Conservation (phyloP, 2,113 vertebrate genomes). For the Aegithalos caudatus region DNA sequence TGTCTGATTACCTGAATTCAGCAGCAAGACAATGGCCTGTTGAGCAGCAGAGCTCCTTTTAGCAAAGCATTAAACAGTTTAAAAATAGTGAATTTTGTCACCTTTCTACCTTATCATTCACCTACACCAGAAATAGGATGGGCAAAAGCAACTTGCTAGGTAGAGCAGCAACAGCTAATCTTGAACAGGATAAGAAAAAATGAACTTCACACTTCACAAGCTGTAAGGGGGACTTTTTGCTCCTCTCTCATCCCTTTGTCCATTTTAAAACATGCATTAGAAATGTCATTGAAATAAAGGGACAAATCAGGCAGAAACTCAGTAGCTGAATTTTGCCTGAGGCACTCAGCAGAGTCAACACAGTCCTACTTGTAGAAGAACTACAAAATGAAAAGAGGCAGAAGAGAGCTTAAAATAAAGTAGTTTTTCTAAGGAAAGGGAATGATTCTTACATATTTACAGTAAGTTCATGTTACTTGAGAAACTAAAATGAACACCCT, state of each 20-base stretch:
- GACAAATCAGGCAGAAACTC: constrained; percentile 1
- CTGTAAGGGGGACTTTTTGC: background rate
- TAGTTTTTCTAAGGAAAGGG: background rate
- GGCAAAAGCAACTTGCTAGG: background rate
- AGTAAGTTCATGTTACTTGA: background rate
- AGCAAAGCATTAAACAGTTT: background rate
- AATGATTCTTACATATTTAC: background rate
- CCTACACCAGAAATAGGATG: background rate
- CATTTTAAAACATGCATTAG: background rate
- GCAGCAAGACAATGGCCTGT: background rate
- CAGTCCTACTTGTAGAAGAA: background rate
- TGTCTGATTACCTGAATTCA: background rate
- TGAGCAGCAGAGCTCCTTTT: background rate
- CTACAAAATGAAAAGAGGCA: background rate
- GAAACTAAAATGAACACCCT: background rate
- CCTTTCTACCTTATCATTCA: background rate
- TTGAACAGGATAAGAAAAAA: background rate
- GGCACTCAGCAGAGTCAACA: background rate
- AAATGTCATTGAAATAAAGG: background rate
- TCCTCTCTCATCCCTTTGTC: background rate
- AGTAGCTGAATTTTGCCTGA: background rate
- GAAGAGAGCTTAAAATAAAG: background rate
- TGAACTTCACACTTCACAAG: background rate
- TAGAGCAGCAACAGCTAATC: background rate
- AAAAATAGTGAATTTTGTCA: background rate